Percentiles rank a stretch among this genome's conserved stretches.
These are phyloP conservation scores for Nasua narica DNA, from an alignment of 2,797 vertebrate genomes.

Conservation along the genomic window DNA sequence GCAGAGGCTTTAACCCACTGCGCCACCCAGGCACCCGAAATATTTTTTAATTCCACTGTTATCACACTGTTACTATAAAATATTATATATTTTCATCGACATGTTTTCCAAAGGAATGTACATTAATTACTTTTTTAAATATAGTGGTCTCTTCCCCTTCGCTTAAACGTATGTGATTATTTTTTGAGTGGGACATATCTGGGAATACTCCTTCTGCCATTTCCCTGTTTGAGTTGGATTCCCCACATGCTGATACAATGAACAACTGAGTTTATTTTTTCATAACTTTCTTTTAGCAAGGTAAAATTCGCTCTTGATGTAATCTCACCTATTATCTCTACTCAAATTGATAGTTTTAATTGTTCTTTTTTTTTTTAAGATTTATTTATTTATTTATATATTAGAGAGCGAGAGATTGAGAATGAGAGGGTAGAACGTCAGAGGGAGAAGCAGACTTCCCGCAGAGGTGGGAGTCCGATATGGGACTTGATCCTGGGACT, in stretches of 20 bases:
- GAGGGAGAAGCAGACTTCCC: no score
- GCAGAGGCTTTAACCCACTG: no score
- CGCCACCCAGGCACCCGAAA: no score
- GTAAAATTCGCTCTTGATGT: background rate
- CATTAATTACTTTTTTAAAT: background rate
- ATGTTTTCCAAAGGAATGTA: background rate
- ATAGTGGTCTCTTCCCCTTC: background rate
- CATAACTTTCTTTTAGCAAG: background rate
- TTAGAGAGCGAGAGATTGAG: no score
- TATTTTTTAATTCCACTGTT: accelerated
- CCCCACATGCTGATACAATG: background rate
- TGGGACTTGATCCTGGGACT: no score
- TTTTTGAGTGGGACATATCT: background rate
- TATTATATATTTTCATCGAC: background rate
- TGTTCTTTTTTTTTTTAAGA: no score
- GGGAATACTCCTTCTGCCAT: background rate
- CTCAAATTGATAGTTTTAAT: background rate
- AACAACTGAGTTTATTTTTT: background rate
- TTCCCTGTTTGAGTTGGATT: background rate
- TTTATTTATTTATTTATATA: no score
- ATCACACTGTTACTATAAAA: background rate
- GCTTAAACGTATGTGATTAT: background rate
- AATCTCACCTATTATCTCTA: background rate
- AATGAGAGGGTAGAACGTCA: no score
- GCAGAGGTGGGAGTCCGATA: no score